Evolutionary conservation across 1,140 invertebrate genomes (phyloP), one percentile per base, ranked within the genome.

Genomic region (Acromyrmex charruanus): DNA sequence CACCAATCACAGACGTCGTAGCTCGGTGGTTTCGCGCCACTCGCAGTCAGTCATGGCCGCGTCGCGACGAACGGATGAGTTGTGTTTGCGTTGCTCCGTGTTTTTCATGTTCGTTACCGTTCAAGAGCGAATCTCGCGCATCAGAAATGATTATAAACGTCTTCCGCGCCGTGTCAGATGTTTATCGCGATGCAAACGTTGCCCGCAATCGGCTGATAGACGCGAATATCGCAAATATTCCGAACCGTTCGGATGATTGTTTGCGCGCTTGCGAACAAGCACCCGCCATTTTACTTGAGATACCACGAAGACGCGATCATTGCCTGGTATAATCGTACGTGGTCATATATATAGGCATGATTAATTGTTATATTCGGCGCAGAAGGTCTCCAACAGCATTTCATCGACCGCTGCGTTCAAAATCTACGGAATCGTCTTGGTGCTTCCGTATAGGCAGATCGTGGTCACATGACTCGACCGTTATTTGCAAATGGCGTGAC

Each of bases 41-140:
- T 51, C 49, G 49, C 21, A 14, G 10, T 74, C 51, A 74, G 18
- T 55, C 14, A n/a, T 7, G n/a, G 12, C 10, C 6, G 53, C n/a
- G 53, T 16, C 72, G 72, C 53, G 53, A 55, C 18, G 35, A 49
- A 0, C 0, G 16, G 25, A 25, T 4, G 49, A 6, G 9, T 28
- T 3, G 16, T 2, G 16, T 39, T 12, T 28, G 7, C 2, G 3
- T 39, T 3, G n/a, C 31, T 75, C 31, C 55, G 74, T 35, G n/a
- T 10, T 51, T 87, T 28, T 81, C 4, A 2, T 10, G 10, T 10
- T 65, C 49, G n/a, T 89, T 59, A 75, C 4, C 12, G 5, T n/a
- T n/a, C 9, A 59, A 21, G 12, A 35, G 10, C 18, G 31, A 39
- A 6, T 21, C 31, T 39, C 16, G 16, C n/a, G 72, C 2, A 7